A percentile compares a stretch with the other conserved stretches of the same genome.
Evolutionary conservation across 2,113 vertebrate species (phyloP).

Genomic region (Amphiprion percula): DNA sequence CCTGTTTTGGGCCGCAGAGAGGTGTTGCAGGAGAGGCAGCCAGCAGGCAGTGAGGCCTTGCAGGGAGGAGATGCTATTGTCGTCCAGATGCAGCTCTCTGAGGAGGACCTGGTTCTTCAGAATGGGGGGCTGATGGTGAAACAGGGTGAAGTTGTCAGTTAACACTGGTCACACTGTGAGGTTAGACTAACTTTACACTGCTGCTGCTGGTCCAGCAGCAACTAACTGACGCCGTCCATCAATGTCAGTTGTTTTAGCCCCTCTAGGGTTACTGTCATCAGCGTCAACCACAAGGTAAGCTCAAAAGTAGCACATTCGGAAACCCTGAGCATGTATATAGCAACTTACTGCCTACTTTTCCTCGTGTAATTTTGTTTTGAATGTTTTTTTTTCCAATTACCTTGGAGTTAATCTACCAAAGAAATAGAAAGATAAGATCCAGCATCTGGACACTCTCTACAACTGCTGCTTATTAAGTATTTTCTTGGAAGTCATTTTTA

Average conservation of each 20-base stretch:
- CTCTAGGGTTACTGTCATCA: slow-evolving; percentile 46
- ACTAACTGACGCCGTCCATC: slow-evolving; percentile 57
- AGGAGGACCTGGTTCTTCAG: slow-evolving; percentile 93
- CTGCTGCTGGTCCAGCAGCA: not conserved
- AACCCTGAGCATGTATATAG: not conserved
- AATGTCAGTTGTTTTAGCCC: slow-evolving; percentile 58
- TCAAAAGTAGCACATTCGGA: not conserved
- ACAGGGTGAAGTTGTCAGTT: slow-evolving; percentile 44
- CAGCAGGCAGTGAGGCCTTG: slow-evolving; percentile 85
- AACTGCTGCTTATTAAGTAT: too few species aligned
- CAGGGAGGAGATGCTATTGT: slow-evolving; percentile 90
- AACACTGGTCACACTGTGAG: slow-evolving; percentile 34
- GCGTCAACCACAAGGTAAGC: not conserved
- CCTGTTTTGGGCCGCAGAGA: slow-evolving; percentile 91
- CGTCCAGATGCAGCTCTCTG: slow-evolving; percentile 89
- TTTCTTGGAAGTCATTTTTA: too few species aligned
- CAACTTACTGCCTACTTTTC: not conserved
- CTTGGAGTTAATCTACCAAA: too few species aligned
- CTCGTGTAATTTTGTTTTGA: too few species aligned
- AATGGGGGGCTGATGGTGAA: slow-evolving; percentile 82
- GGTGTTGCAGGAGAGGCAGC: slow-evolving; percentile 89
- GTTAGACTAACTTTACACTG: slow-evolving; percentile 59
- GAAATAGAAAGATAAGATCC: too few species aligned
- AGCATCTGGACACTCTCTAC: too few species aligned
- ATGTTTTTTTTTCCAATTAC: too few species aligned